Base-by-base conservation (phyloP, 2,797 vertebrate genomes). In the Bucorvus abyssinicus region DNA sequence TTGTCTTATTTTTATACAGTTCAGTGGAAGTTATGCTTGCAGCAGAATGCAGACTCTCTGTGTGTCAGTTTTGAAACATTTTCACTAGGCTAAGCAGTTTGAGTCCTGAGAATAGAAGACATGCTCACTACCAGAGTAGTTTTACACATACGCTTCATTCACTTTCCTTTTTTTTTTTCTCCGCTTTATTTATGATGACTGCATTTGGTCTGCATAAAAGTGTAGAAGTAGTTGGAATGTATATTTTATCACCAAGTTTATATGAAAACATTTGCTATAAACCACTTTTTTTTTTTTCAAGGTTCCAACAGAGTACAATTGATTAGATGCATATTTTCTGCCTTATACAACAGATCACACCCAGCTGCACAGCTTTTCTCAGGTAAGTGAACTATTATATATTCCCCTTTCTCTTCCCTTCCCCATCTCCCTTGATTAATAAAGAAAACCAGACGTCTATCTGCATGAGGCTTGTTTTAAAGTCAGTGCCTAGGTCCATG, bases 391-490 rank as follows among this genome's bases (percentile, higher is more conserved):
- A 47, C 38, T 87, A 44, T 57, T 80, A 57, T 34, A 29, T 85
- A 91, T 71, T 93, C 60, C 12, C 13, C 45, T 74, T 93, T 85
- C 71, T 89, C 30, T 67, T 82, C 69, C 38, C 26, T 94, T 92
- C 29, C 56, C 30, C 19, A 38, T 49, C 34, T 85, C 38, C 40
- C 63, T 88, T 90, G 92, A 89, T 94, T 92, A 91, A 76, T 89
- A 93, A 65, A 70, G 69, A 78, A 92, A 96, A 75, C 30, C 82
- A 93, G 65, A 61, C 59, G 86, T 65, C 47, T 80, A 79, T 95
- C 82, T 95, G 74, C 60, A 91, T 82, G 52, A 88, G 52, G 26
- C 49, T 94, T 94, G 47, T 91, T 96, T 96, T 91, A 91, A 87
- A 88, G 34, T 64, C 59, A 84, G 77, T 79, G 64, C 52, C 36